Conservation (phyloP, 2,797 vertebrate genomes). For the Sardinella longiceps region DNA sequence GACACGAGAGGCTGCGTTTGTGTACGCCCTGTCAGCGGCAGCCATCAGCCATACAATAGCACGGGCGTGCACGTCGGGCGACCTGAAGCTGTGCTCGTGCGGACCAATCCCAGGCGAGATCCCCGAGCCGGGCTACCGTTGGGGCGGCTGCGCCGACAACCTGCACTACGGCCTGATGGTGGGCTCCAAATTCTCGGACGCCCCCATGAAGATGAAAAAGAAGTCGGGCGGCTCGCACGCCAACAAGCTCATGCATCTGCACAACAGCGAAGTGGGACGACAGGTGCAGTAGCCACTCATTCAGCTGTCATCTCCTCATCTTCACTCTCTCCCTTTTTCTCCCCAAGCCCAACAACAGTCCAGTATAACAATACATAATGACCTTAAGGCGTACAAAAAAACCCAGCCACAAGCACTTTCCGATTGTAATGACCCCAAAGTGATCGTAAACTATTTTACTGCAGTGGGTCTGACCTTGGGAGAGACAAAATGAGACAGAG, state of each 20-base stretch:
- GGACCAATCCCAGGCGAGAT: slow-evolving; percentile 92
- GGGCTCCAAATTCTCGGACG: slow-evolving; percentile 98
- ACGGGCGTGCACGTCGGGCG: slow-evolving; percentile 92
- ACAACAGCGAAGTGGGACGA: slow-evolving; percentile 95
- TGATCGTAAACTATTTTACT: not conserved
- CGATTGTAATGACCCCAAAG: not conserved
- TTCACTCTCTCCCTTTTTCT: not conserved
- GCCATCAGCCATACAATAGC: slow-evolving; percentile 97
- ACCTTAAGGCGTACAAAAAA: not conserved
- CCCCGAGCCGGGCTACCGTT: slow-evolving; percentile 95
- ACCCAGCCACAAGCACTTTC: not conserved
- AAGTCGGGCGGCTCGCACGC: slow-evolving; percentile 90
- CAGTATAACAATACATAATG: not conserved
- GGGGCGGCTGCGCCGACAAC: slow-evolving; percentile 99
- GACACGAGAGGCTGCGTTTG: slow-evolving; percentile 94
- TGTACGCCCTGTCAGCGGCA: slow-evolving; percentile 94
- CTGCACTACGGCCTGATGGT: slow-evolving; percentile 95
- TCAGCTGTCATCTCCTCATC: not conserved
- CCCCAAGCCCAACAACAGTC: not conserved
- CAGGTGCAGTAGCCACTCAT: not conserved
- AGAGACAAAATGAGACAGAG: not conserved
- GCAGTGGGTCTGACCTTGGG: not conserved
- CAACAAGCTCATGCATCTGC: slow-evolving; percentile 99
- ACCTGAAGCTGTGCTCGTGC: slow-evolving; percentile 92
- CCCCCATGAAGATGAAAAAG: slow-evolving; percentile 98